Evolutionary conservation across 2,888 invertebrate genomes (phyloP), one percentile per base, ranked within the genome.

Genomic region (Ophion ellenae): DNA sequence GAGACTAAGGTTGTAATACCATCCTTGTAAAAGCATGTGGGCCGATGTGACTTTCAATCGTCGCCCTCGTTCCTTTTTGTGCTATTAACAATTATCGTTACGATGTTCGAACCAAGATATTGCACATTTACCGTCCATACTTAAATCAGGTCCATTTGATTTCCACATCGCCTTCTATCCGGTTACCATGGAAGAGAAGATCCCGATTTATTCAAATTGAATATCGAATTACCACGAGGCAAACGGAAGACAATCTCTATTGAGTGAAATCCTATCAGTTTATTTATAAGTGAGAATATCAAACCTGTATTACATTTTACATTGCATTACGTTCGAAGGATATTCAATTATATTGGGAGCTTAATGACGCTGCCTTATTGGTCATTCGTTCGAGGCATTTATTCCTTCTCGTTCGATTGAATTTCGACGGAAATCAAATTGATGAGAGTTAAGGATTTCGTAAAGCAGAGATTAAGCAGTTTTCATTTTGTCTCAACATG

Each of bases 51-150:
- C 40, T 66, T 77, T 73, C 59, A 67, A 71, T 73, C 40, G n/a
- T 47, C 32, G 66, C 57, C 7, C 71, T n/a, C n/a, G 28, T 69
- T 76, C 40, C 40, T 70, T 74, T 24, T 53, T 69, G 69, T 70
- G 45, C 74, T 57, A 78, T 85, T 70, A 74, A 81, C 81, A 75
- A 85, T 75, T 74, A 81, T 81, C 73, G 57, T 63, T 28, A 70
- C 45, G 64, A 64, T 66, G 47, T n/a, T 45, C 63, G 45, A 81
- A 81, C 40, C 61, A 24, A 74, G 78, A 70, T 32, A 69, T 74
- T 63, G 69, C 14, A 74, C 10, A 67, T 61, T 47, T 83, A 32
- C 24, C 57, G 66, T 66, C 20, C 59, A 66, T 77, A 45, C 64
- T 74, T 61, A 24, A 74, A 78, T 78, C 24, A 57, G 4, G 63